These are phyloP conservation scores for Albula glossodonta DNA, from an alignment of 2,113 vertebrate genomes.

Conservation along the genomic window DNA sequence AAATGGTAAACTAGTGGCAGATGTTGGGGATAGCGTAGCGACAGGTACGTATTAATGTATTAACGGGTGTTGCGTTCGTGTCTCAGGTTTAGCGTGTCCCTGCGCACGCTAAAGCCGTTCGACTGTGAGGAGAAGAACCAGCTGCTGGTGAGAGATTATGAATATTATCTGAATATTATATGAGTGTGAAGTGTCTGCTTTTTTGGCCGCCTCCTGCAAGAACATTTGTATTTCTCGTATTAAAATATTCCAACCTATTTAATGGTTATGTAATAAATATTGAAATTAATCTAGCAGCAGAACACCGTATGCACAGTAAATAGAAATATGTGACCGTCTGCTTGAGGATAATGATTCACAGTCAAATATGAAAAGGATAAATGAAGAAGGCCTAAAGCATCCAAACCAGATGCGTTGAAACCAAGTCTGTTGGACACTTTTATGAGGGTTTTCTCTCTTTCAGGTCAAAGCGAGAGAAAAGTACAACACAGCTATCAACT, in stretches of 20 bases:
- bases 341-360: no score
- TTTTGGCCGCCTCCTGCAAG: not conserved
- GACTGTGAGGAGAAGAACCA: slow-evolving; percentile 80
- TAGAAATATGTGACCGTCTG: no score
- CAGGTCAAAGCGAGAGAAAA: slow-evolving; percentile 78
- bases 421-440: not conserved
- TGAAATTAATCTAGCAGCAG: not conserved
- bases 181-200: not conserved
- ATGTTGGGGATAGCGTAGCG: no score
- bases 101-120: slow-evolving; percentile 83
- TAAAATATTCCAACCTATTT: not conserved
- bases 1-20: no score
- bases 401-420: not conserved
- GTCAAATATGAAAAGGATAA: no score
- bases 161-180: not conserved
- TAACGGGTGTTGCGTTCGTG: not conserved
- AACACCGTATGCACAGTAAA: no score
- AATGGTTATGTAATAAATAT: not conserved
- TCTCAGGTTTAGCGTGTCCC: slow-evolving; percentile 41
- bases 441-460: not conserved
- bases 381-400: no score
- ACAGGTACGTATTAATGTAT: no score
- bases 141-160: slow-evolving; percentile 74
- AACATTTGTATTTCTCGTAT: not conserved
- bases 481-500: slow-evolving; percentile 72